Evolutionary conservation across 2,888 invertebrate genomes (phyloP).

Genomic region (Thyatira batis): DNA sequence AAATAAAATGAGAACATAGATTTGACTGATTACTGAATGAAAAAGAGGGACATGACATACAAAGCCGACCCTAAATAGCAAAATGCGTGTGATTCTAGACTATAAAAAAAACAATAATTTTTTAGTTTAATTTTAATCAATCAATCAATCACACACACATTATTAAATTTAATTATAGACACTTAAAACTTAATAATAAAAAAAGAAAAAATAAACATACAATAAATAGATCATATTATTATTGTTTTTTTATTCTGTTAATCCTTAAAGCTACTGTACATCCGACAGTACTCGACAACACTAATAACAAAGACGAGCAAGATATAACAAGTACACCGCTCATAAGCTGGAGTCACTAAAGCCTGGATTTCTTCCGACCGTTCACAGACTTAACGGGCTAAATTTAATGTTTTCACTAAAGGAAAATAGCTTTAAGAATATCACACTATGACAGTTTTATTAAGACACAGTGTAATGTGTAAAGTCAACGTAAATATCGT

Average conservation of each 20-base stretch:
- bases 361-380: conserved; percentile 19
- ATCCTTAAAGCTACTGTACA: neutral
- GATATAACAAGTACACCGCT: conserved; percentile 18
- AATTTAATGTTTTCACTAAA: conserved; percentile 11
- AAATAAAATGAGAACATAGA: no score
- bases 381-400: conserved; percentile 20
- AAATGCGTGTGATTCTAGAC: no score
- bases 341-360: conserved; percentile 24
- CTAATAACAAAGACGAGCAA: conserved; percentile 17
- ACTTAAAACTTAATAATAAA: no score
- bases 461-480: conserved; percentile 18
- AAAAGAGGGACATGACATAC: no score
- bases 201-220: no score
- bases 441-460: conserved; percentile 23
- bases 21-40: no score
- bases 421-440: conserved; percentile 23
- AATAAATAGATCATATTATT: no score
- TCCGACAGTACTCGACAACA: conserved; percentile 5
- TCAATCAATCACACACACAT: no score
- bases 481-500: conserved; percentile 7
- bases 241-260: neutral
- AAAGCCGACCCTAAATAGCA: no score
- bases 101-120: no score
- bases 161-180: no score
- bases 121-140: no score